These are phyloP conservation scores for Tetranychus truncatus DNA, from an alignment of 2,888 invertebrate genomes.

Conservation along the genomic window DNA sequence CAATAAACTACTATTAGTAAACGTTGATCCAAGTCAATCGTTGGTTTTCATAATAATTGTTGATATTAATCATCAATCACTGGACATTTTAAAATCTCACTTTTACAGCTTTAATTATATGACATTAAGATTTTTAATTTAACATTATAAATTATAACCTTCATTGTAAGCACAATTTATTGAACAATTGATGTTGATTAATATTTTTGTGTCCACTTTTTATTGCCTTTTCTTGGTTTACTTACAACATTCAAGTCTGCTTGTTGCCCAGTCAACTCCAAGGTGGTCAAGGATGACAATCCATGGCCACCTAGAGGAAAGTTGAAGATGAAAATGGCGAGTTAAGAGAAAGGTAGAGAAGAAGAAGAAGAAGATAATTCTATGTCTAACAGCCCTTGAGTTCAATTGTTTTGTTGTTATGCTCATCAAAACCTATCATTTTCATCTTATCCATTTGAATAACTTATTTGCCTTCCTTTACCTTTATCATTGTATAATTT, in stretches of 20 bases:
- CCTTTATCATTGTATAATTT: neutral
- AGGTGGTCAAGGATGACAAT: neutral
- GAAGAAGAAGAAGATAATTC: neutral
- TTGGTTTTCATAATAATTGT: neutral
- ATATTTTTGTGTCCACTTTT: too few species aligned
- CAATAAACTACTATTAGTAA: neutral
- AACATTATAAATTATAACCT: too few species aligned
- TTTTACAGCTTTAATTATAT: too few species aligned
- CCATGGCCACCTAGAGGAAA: neutral
- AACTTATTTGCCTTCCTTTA: neutral
- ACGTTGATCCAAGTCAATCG: neutral
- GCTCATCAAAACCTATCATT: constrained; percentile 1
- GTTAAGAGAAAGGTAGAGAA: neutral
- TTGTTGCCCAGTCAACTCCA: neutral
- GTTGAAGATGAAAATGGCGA: neutral
- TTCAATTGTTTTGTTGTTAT: constrained; percentile 1
- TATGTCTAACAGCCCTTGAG: neutral
- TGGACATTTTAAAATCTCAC: neutral
- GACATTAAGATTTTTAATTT: too few species aligned
- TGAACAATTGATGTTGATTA: too few species aligned
- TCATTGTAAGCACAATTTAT: too few species aligned
- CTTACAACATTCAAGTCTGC: neutral
- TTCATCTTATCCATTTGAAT: neutral
- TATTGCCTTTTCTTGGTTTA: neutral
- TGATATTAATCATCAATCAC: neutral